Conservation (phyloP, 2,888 invertebrate species). For the Caenorhabditis wallacei region DNA sequence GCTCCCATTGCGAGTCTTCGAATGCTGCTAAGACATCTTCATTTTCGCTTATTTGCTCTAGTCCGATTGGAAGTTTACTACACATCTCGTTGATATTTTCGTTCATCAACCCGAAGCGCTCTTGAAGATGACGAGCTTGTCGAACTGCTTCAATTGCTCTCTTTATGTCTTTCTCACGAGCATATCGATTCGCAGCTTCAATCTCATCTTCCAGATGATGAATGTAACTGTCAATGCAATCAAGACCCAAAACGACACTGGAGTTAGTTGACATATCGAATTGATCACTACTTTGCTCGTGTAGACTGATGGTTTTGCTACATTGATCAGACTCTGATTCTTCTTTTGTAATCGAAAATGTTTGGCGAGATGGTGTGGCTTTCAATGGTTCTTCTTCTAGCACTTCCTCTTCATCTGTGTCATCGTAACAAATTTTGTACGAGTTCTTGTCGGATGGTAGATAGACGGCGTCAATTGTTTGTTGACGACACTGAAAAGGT, state of each 20-base stretch:
- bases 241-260: constrained; percentile 24
- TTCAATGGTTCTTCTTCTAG: constrained; percentile 2
- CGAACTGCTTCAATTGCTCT: constrained; percentile 32
- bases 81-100: constrained; percentile 28
- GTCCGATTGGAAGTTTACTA: constrained; percentile 4
- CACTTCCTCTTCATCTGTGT: constrained; percentile 53
- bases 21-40: constrained; percentile 22
- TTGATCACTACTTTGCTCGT: constrained; percentile 34
- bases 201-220: constrained; percentile 41
- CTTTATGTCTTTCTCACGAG: constrained; percentile 19
- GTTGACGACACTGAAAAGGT: constrained; percentile 30
- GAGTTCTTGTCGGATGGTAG: constrained; percentile 1
- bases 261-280: constrained; percentile 29
- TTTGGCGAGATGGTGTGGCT: background rate
- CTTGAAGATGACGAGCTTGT: constrained; percentile 27
- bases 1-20: constrained; percentile 44
- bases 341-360: constrained; percentile 19
- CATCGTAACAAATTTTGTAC: constrained; percentile 49
- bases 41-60: background rate
- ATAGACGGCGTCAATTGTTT: constrained; percentile 22
- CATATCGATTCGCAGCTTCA: constrained; percentile 19
- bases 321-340: background rate
- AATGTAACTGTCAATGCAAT: constrained; percentile 39
- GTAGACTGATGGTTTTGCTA: background rate
- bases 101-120: constrained; percentile 35